Percentiles rank a stretch among this genome's conserved stretches.
phyloP scores from a whole-genome alignment of 1,140 invertebrate species.

The Drosophila gunungcola region DNA sequence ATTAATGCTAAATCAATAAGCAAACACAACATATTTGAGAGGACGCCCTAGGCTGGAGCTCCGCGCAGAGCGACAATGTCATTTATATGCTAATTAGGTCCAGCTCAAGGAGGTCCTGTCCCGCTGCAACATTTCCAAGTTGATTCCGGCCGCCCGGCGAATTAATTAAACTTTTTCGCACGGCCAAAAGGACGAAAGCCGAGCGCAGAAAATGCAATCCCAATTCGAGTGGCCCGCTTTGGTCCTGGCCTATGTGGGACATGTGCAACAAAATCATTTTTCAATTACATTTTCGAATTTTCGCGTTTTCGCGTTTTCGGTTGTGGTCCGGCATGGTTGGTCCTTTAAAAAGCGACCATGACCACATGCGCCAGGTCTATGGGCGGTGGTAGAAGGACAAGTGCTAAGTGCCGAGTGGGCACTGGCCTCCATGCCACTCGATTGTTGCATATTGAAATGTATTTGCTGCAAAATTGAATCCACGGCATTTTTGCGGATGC shows the following conservation, averaged over 20 bases:
- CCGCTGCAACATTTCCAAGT: slow-evolving; percentile 14
- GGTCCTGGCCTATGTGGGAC: slow-evolving; percentile 29
- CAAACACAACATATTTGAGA: slow-evolving; percentile 41
- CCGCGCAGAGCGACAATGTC: slow-evolving; percentile 38
- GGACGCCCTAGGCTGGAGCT: not conserved
- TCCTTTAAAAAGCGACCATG: slow-evolving; percentile 51
- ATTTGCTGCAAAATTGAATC: slow-evolving; percentile 77
- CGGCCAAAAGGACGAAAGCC: slow-evolving; percentile 40
- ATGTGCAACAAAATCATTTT: slow-evolving; percentile 80
- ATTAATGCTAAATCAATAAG: slow-evolving; percentile 80
- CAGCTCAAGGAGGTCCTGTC: slow-evolving; percentile 18
- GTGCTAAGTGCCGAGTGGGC: slow-evolving; percentile 10
- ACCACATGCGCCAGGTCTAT: slow-evolving; percentile 31
- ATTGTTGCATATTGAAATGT: slow-evolving; percentile 50
- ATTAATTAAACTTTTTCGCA: slow-evolving; percentile 72
- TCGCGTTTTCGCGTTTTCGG: slow-evolving; percentile 35
- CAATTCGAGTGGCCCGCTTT: slow-evolving; percentile 9
- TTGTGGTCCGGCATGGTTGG: slow-evolving; percentile 50
- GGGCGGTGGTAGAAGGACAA: slow-evolving; percentile 16
- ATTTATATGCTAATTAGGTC: slow-evolving; percentile 77
- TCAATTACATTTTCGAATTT: slow-evolving; percentile 74
- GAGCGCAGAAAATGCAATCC: slow-evolving; percentile 37
- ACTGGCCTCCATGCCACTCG: not conserved
- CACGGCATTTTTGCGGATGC: slow-evolving; percentile 66
- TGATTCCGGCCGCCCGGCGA: slow-evolving; percentile 35